Evolutionary conservation across 2,888 invertebrate genomes (phyloP).

Genomic region (Cheilosia vernalis): DNA sequence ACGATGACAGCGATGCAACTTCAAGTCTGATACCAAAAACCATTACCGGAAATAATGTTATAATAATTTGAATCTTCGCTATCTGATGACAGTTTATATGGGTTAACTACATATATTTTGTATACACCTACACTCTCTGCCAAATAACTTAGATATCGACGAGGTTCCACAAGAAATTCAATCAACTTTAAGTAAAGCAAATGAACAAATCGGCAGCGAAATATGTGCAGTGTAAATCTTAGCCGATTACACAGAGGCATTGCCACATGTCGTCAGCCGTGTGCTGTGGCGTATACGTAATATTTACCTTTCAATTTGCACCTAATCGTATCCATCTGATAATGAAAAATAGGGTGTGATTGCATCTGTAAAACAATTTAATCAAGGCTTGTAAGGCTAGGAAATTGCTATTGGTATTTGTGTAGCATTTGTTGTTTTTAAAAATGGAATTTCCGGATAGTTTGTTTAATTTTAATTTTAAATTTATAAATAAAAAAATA

Average conservation of each 20-base stretch:
- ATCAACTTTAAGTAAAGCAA: background rate
- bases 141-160: background rate
- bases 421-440: too few relatives aligned
- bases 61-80: too few relatives aligned
- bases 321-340: background rate
- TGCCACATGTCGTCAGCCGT: background rate
- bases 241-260: background rate
- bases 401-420: too few relatives aligned
- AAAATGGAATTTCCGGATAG: too few relatives aligned
- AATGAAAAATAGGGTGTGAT: background rate
- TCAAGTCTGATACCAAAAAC: background rate
- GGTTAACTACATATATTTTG: background rate
- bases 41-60: background rate
- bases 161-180: background rate
- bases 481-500: too few relatives aligned
- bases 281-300: slow-evolving; percentile 1
- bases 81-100: background rate
- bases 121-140: background rate
- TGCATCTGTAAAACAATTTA: background rate
- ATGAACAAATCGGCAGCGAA: background rate
- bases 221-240: slow-evolving; percentile 3
- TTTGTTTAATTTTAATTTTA: too few relatives aligned
- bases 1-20: too few relatives aligned
- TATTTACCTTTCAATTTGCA: background rate
- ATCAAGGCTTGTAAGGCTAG: background rate